Evolutionary conservation across 2,888 invertebrate species (phyloP).

Genomic region (Brachypalpus laphriformis): DNA sequence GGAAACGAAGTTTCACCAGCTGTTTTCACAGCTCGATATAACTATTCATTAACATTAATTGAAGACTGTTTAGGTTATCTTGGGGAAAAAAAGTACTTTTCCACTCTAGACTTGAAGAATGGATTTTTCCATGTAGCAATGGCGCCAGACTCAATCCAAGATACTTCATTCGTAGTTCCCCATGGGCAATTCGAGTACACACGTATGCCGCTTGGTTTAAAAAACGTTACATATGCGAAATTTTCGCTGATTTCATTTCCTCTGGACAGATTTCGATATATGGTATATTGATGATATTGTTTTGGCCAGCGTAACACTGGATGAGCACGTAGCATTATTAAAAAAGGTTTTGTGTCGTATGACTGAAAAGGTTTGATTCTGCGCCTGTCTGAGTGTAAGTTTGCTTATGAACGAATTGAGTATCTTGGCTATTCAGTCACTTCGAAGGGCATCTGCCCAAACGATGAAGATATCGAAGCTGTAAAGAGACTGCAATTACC

Average conservation of each 20-base stretch:
- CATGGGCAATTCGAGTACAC: background rate
- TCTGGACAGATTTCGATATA: background rate
- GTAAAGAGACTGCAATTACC: background rate
- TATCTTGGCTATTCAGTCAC: background rate
- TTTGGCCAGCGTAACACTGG: too few species aligned
- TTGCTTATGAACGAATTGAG: background rate
- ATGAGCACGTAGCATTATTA: background rate
- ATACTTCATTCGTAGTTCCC: background rate
- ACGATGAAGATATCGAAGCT: background rate
- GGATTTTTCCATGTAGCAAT: background rate
- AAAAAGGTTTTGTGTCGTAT: background rate
- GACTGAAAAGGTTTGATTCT: background rate
- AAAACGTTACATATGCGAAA: background rate
- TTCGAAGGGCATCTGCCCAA: background rate
- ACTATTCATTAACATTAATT: background rate
- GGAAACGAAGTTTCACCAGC: background rate
- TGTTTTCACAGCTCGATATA: constrained; percentile 1
- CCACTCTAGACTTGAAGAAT: background rate
- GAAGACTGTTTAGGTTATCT: background rate
- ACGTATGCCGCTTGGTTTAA: background rate
- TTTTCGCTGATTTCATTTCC: background rate
- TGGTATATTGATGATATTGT: background rate
- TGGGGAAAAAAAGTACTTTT: background rate
- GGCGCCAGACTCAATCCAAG: background rate
- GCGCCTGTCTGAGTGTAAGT: background rate